Evolutionary conservation across 2,888 invertebrate species (phyloP).

Genomic region (Mongoloraphidia duomilia): DNA sequence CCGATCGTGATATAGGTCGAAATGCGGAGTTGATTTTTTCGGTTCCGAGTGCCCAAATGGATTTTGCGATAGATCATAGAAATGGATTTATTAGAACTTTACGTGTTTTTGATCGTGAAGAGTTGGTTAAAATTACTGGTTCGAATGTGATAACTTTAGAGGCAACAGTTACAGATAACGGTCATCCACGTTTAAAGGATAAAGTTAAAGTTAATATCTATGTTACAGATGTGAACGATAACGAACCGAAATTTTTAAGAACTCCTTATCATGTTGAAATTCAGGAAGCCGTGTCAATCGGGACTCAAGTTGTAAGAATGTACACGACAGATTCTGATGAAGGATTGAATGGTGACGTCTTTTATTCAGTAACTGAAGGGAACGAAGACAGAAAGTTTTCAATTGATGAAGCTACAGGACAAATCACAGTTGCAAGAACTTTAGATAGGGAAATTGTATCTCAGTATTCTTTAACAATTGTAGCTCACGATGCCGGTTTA

Average conservation of each 20-base stretch:
- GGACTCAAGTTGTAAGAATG: conserved; percentile 72
- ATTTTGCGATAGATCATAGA: conserved; percentile 76
- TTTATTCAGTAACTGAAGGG: conserved; percentile 68
- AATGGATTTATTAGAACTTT: conserved; percentile 83
- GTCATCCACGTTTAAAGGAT: conserved; percentile 56
- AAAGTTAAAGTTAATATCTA: conserved; percentile 78
- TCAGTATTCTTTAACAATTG: conserved; percentile 60
- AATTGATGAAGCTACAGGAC: conserved; percentile 81
- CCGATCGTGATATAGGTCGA: conserved; percentile 78
- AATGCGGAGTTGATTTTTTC: conserved; percentile 84
- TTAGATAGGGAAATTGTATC: conserved; percentile 75
- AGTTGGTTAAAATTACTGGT: conserved; percentile 59
- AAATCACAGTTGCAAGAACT: conserved; percentile 56
- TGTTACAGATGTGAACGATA: conserved; percentile 84
- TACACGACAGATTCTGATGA: conserved; percentile 79
- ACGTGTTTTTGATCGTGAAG: conserved; percentile 80
- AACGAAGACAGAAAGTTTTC: conserved; percentile 65
- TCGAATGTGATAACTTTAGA: conserved; percentile 71
- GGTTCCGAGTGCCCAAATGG: conserved; percentile 55
- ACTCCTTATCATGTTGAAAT: conserved; percentile 80
- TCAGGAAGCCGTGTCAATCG: conserved; percentile 69
- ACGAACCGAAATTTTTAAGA: conserved; percentile 69
- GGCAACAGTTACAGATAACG: conserved; percentile 78
- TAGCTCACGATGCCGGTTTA: conserved; percentile 76
- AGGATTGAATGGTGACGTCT: conserved; percentile 78